Conservation (phyloP, 2,113 vertebrate species). For the Pontoporia blainvillei region DNA sequence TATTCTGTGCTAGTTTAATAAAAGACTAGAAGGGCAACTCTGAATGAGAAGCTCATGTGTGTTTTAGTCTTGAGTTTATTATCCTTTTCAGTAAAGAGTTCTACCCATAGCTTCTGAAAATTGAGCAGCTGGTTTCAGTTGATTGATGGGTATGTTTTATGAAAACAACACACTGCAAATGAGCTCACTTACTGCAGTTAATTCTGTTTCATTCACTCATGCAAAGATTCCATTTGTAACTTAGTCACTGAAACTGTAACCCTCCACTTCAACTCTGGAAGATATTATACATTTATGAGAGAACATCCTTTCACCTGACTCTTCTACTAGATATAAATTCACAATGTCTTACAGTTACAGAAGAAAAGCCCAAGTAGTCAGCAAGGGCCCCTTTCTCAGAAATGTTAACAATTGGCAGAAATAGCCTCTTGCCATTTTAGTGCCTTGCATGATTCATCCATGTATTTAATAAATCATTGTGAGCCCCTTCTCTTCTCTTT, state of each 20-base stretch:
- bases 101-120: conserved; percentile 54
- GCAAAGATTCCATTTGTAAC: conserved; percentile 55
- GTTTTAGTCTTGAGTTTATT: conserved; percentile 61
- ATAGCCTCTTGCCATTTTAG: neutral
- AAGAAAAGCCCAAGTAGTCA: neutral
- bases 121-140: conserved; percentile 42
- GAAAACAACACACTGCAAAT: conserved; percentile 69
- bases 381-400: neutral
- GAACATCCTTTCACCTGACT: neutral
- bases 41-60: conserved; percentile 30
- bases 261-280: neutral
- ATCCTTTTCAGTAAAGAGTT: conserved; percentile 59
- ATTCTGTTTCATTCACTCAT: conserved; percentile 51
- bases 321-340: neutral
- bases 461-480: neutral
- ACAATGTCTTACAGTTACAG: neutral
- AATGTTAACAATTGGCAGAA: neutral
- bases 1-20: conserved; percentile 36
- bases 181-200: conserved; percentile 60
- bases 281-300: conserved; percentile 28
- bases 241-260: conserved; percentile 26
- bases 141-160: conserved; percentile 66
- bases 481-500: neutral
- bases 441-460: neutral
- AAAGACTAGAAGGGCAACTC: conserved; percentile 24